phyloP scores from a whole-genome alignment of 2,888 invertebrate species.

The Diarsia mendica region DNA sequence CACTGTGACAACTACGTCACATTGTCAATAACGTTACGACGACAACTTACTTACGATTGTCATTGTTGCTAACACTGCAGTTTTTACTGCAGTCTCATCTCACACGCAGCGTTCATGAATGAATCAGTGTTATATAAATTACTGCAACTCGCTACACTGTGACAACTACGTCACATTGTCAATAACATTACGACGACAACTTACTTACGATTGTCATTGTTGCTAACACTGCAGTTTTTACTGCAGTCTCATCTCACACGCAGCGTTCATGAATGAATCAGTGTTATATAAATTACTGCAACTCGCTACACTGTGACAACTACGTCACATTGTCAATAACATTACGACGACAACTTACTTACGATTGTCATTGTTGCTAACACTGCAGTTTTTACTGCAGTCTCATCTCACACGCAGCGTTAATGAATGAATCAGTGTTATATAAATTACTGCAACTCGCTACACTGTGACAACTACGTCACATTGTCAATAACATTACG shows the following conservation, averaged over 20 bases:
- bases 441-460: too few species aligned
- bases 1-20: conserved; percentile 44
- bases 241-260: conserved; percentile 64
- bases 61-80: conserved; percentile 69
- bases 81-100: conserved; percentile 68
- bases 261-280: conserved; percentile 55
- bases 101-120: conserved; percentile 52
- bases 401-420: conserved; percentile 60
- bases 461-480: conserved; percentile 29
- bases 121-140: conserved; percentile 41
- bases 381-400: conserved; percentile 70
- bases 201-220: conserved; percentile 69
- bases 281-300: conserved; percentile 32
- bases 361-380: conserved; percentile 67
- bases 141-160: conserved; percentile 49
- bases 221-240: conserved; percentile 68
- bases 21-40: conserved; percentile 69
- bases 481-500: conserved; percentile 69
- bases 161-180: conserved; percentile 56
- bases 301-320: conserved; percentile 37
- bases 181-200: conserved; percentile 67
- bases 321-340: conserved; percentile 65
- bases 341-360: conserved; percentile 63
- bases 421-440: conserved; percentile 51
- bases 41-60: conserved; percentile 59